Evolutionary conservation across 2,113 vertebrate genomes (phyloP).

Genomic region (Dolichotis patagonum): DNA sequence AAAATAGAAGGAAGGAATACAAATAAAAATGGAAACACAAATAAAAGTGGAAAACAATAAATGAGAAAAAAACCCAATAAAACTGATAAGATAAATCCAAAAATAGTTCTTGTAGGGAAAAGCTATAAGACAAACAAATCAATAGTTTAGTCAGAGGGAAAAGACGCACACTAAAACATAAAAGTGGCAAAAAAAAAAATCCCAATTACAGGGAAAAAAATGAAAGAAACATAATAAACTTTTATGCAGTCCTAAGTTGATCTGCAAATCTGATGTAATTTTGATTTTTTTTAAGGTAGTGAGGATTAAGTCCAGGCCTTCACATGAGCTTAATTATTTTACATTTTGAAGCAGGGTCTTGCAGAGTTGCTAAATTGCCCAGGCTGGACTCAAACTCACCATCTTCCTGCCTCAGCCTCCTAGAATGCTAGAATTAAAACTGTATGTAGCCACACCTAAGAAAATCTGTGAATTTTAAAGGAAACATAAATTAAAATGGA

Average conservation of each 20-base stretch:
- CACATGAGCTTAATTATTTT: not conserved
- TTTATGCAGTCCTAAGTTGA: not conserved
- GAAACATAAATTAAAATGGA: constrained; percentile 37
- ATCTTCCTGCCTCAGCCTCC: not conserved
- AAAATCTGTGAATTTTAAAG: constrained; percentile 24
- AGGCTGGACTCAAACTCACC: not conserved
- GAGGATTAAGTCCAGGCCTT: not conserved
- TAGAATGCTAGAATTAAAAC: not conserved
- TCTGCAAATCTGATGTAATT: not conserved
- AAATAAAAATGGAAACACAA: not conserved
- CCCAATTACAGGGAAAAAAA: not conserved
- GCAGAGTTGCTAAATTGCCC: not conserved
- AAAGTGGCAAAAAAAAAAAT: constrained; percentile 32
- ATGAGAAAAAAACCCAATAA: not conserved
- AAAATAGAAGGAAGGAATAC: not conserved
- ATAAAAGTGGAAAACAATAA: constrained; percentile 23
- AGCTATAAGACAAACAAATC: constrained; percentile 25
- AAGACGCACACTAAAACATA: not conserved
- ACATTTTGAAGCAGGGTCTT: not conserved
- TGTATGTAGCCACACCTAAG: not conserved
- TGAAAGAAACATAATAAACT: not conserved
- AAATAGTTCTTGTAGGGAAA: not conserved
- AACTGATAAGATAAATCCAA: constrained; percentile 11
- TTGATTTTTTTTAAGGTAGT: not conserved
- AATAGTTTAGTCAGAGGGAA: not conserved